phyloP scores from a whole-genome alignment of 2,888 invertebrate genomes.

The Craniophora ligustri region DNA sequence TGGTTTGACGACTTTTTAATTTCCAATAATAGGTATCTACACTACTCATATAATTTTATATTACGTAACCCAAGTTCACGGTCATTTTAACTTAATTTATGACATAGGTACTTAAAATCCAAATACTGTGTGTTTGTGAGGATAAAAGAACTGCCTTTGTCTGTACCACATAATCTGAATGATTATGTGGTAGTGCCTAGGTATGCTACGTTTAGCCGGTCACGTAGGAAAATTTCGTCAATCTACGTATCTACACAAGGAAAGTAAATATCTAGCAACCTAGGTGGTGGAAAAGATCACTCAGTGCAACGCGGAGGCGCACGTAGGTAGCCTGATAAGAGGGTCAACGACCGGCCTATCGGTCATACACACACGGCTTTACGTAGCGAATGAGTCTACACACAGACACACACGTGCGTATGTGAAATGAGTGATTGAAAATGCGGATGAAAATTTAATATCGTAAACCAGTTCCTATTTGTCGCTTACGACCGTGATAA shows the following conservation, averaged over 20 bases:
- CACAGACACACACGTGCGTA: slow-evolving; percentile 42
- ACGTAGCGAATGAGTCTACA: slow-evolving; percentile 48
- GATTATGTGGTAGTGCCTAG: too few relatives aligned
- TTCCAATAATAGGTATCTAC: too few relatives aligned
- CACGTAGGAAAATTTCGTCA: slow-evolving; percentile 18
- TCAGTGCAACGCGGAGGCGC: slow-evolving; percentile 54
- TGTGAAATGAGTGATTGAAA: slow-evolving; percentile 50
- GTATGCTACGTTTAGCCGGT: slow-evolving; percentile 12
- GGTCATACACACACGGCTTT: slow-evolving; percentile 68
- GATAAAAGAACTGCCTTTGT: too few relatives aligned
- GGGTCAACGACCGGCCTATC: slow-evolving; percentile 79
- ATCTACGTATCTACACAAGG: slow-evolving; percentile 9
- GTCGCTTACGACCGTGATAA: slow-evolving; percentile 27
- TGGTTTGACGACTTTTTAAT: too few relatives aligned
- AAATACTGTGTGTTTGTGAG: too few relatives aligned
- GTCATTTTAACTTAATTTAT: too few relatives aligned
- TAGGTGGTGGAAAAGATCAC: slow-evolving; percentile 37
- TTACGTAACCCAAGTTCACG: too few relatives aligned
- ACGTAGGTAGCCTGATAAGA: slow-evolving; percentile 63
- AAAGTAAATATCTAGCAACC: slow-evolving; percentile 13
- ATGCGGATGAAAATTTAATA: slow-evolving; percentile 55
- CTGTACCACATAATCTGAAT: too few relatives aligned
- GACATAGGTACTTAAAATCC: too few relatives aligned
- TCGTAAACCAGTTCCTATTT: slow-evolving; percentile 41
- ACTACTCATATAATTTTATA: too few relatives aligned